Base-by-base conservation (phyloP, 1,140 invertebrate species). In the Aphis craccivora region DNA sequence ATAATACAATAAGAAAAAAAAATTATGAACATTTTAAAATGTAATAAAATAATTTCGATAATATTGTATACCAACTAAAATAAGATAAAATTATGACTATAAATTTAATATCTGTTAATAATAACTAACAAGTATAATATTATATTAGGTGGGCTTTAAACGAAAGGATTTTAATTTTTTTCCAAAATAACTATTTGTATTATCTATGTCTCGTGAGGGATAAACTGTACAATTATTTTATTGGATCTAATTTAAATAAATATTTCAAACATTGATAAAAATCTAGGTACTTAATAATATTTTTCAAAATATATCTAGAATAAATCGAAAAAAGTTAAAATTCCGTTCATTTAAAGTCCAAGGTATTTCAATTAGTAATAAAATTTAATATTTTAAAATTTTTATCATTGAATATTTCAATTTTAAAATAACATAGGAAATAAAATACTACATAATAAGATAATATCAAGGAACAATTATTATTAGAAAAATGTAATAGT, bases 401-500 rank as follows among this genome's bases (percentile, higher is more conserved):
- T 35, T 48, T 48, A 11, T 88, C n/a, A n/a, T 88, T 35, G 30
- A 22, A 88, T 22, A 25, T 88, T 88, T 48, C 2, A n/a, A 88
- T 6, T 35, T 22, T 88, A 30, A 20, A 88, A 48, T 18, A 76
- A n/a, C n/a, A 48, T 51, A 35, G 1, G 7, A 51, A 51, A 88
- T 88, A 51, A n/a, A 48, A 45, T n/a, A 35, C 22, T 22, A n/a
- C 14, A 76, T n/a, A n/a, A n/a, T 87, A 87, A 35, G 20, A 51
- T 35, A 88, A 43, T 88, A 51, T 35, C n/a, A 40, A 88, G 45
- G 45, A 88, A 88, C 43, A 88, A 51, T 51, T 51, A 87, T 45
- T 87, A n/a, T 87, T 48, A 87, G 25, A 87, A 87, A 45, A 87
- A 45, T 30, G 4, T 88, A 43, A 88, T 48, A 35, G 86, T 88